These are phyloP conservation scores for Atherinomorus stipes DNA, from an alignment of 2,113 vertebrate species.

Conservation along the genomic window DNA sequence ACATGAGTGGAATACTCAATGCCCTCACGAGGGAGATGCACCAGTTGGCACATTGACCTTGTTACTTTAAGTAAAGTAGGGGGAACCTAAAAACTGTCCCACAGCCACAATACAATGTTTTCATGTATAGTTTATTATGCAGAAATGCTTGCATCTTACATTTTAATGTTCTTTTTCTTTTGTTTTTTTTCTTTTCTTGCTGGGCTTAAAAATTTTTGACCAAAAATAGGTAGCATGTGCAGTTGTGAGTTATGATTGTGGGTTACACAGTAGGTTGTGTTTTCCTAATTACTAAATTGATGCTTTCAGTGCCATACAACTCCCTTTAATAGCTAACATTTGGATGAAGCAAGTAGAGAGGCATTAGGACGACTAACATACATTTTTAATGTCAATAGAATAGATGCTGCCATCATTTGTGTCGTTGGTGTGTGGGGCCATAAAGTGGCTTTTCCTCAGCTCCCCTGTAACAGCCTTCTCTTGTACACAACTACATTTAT, in stretches of 20 bases:
- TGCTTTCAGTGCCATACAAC: background rate
- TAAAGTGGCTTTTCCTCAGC: slow-evolving; percentile 5
- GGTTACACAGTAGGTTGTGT: background rate
- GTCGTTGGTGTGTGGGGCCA: background rate
- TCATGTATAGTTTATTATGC: background rate
- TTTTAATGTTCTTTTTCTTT: background rate
- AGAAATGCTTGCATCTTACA: background rate
- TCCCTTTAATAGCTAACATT: background rate
- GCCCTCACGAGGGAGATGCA: slow-evolving; percentile 26
- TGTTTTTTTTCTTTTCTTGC: background rate
- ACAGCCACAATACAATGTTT: background rate
- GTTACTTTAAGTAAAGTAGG: slow-evolving; percentile 38
- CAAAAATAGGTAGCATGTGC: background rate
- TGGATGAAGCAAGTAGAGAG: background rate
- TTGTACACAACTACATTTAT: slow-evolving; percentile 13
- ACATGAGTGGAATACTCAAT: slow-evolving; percentile 65
- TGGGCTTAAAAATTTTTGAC: background rate
- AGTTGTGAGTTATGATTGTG: background rate
- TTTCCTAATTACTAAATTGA: background rate
- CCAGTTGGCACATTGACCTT: slow-evolving; percentile 49
- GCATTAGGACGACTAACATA: background rate
- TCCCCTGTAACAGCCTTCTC: slow-evolving; percentile 9
- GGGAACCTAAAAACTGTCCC: background rate
- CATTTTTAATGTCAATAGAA: background rate
- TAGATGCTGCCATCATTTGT: background rate